phyloP scores from a whole-genome alignment of 2,113 vertebrate species.

The Condylura cristata region DNA sequence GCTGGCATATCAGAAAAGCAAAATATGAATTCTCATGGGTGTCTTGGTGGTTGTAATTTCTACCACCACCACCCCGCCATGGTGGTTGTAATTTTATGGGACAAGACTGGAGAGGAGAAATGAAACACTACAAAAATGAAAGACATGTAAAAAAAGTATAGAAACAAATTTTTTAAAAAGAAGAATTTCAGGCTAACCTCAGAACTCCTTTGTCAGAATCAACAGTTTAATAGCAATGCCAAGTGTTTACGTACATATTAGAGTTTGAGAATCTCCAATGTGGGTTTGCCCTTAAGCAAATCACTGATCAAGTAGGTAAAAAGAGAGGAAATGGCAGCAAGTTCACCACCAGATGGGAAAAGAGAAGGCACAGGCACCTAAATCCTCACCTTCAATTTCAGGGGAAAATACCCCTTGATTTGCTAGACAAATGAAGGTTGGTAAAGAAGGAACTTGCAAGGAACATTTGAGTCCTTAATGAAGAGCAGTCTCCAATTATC shows the following conservation, averaged over 20 bases:
- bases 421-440: constrained; percentile 58
- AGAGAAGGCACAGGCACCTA: not conserved
- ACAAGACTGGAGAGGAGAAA: too few species aligned
- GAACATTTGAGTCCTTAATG: constrained; percentile 58
- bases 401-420: not conserved
- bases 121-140: too few species aligned
- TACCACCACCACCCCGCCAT: too few species aligned
- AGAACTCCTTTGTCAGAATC: not conserved
- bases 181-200: not conserved
- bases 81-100: too few species aligned
- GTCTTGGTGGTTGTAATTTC: too few species aligned
- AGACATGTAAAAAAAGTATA: too few species aligned
- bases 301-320: not conserved
- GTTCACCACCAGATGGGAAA: not conserved
- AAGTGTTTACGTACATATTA: not conserved
- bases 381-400: constrained; percentile 39
- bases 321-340: not conserved
- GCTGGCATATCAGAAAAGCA: not conserved
- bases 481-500: constrained; percentile 44
- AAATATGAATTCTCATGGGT: not conserved
- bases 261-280: not conserved
- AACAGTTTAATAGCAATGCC: not conserved
- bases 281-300: not conserved
- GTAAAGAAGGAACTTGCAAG: constrained; percentile 48
- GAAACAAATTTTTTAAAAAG: not conserved